These are phyloP conservation scores for Merodon equestris DNA, from an alignment of 2,888 invertebrate genomes.

Conservation along the genomic window DNA sequence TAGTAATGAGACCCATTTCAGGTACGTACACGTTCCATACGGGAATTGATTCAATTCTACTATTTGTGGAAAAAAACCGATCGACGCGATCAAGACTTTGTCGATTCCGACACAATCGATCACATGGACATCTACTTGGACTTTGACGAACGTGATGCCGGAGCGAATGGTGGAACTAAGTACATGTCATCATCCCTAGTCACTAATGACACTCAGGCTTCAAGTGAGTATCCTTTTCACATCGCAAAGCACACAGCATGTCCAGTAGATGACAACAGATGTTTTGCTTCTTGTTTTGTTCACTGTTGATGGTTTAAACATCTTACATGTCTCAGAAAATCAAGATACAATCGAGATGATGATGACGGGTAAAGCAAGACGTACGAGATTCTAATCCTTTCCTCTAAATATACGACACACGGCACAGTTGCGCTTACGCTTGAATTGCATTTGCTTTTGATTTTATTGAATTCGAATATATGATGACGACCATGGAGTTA, in stretches of 20 bases:
- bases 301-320: no score
- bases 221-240: constrained; percentile 30
- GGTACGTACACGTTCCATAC: constrained; percentile 94
- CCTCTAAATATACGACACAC: not conserved
- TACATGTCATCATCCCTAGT: constrained; percentile 46
- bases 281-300: not conserved
- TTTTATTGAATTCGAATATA: no score
- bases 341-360: no score
- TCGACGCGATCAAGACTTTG: constrained; percentile 86
- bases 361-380: no score
- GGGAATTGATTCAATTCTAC: constrained; percentile 97
- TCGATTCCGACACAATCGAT: constrained; percentile 76
- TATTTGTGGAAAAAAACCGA: constrained; percentile 99
- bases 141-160: constrained; percentile 57
- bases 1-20: constrained; percentile 61
- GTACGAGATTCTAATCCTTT: not conserved
- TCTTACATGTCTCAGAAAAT: no score
- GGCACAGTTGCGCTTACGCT: not conserved
- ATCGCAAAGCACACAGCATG: not conserved
- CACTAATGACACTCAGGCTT: not conserved
- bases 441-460: not conserved
- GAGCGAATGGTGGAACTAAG: constrained; percentile 73
- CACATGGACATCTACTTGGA: constrained; percentile 76
- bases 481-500: no score
- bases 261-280: not conserved